phyloP scores from a whole-genome alignment of 2,113 vertebrate species.

The Danionella cerebrum region DNA sequence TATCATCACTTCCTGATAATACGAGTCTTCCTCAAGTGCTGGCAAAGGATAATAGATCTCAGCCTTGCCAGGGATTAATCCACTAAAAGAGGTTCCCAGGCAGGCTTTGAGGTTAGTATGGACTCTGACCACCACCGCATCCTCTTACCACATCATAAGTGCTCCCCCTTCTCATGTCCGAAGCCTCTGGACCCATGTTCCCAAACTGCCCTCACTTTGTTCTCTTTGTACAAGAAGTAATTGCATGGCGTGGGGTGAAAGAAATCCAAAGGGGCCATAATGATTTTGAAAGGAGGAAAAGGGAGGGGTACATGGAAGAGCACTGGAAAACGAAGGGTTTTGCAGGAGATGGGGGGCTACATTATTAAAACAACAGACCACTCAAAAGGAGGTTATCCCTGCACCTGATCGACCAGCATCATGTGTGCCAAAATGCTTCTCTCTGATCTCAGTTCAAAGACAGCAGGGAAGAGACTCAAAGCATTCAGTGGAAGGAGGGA shows the following conservation, averaged over 20 bases:
- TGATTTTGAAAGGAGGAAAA: conserved; percentile 26
- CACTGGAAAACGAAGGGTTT: conserved; percentile 7
- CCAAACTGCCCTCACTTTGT: conserved; percentile 36
- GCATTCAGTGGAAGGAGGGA: conserved; percentile 47
- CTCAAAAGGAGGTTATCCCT: conserved; percentile 46
- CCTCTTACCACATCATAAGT: neutral
- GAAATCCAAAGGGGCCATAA: conserved; percentile 30
- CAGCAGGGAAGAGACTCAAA: conserved; percentile 65
- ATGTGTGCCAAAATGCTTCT: conserved; percentile 56
- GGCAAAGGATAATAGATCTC: neutral
- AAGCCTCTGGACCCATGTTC: conserved; percentile 19
- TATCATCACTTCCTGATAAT: conserved; percentile 39
- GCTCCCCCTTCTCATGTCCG: neutral
- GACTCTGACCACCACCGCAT: neutral
- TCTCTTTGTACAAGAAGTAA: conserved; percentile 32
- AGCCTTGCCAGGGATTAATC: neutral
- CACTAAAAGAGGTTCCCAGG: conserved; percentile 20
- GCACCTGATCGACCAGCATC: conserved; percentile 56
- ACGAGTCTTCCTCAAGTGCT: conserved; percentile 6
- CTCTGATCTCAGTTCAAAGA: conserved; percentile 74
- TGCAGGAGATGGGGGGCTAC: conserved; percentile 7
- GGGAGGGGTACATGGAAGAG: conserved; percentile 12
- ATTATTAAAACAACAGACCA: conserved; percentile 55
- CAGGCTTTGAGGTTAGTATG: neutral
- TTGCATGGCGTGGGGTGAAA: conserved; percentile 28